Conservation (phyloP, 2,888 invertebrate species). For the Lasiommata megera region DNA sequence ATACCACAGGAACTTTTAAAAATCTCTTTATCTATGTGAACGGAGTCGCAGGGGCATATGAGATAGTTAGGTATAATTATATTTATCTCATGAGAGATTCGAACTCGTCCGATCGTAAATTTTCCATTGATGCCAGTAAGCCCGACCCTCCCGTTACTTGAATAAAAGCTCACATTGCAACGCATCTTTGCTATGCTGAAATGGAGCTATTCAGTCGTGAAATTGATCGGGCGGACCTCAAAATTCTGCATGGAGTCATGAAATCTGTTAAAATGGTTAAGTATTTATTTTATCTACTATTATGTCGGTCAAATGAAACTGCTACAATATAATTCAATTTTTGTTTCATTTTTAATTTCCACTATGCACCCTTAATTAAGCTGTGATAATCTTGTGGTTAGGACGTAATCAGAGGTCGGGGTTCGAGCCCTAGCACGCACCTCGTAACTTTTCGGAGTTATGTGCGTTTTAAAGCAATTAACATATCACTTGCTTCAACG, state of each 20-base stretch:
- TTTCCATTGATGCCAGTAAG: constrained; percentile 52
- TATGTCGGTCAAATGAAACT: background rate
- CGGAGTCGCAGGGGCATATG: constrained; percentile 28
- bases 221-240: constrained; percentile 70
- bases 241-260: constrained; percentile 54
- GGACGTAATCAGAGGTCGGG: no score
- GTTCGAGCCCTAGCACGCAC: no score
- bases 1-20: no score
- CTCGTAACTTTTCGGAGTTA: no score
- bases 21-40: no score
- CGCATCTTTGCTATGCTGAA: constrained; percentile 68
- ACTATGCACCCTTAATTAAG: no score
- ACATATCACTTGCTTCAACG: no score
- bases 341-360: no score
- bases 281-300: constrained; percentile 34
- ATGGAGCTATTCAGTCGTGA: constrained; percentile 70
- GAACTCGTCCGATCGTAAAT: constrained; percentile 59
- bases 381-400: no score
- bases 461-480: no score
- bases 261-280: constrained; percentile 72
- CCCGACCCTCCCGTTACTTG: constrained; percentile 63
- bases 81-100: constrained; percentile 41
- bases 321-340: no score
- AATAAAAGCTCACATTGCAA: constrained; percentile 70
- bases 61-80: constrained; percentile 36